These are phyloP conservation scores for Parazoanthus swiftii DNA, from an alignment of 92 coral and sea anemone species.

Conservation along the genomic window DNA sequence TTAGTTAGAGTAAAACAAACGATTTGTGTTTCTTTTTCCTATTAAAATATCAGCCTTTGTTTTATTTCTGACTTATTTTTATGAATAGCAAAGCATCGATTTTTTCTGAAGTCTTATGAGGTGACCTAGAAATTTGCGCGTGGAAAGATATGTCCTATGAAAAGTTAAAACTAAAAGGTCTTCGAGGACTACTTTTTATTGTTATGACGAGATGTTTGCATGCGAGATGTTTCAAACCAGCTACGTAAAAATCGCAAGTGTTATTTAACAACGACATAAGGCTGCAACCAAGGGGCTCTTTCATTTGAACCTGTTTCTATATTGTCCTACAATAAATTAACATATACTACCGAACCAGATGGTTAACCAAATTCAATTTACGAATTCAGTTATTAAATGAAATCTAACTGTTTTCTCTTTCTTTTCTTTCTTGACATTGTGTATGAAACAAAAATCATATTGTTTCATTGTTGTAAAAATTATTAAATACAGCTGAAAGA, in stretches of 20 bases:
- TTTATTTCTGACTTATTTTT: neutral
- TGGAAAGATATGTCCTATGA: neutral
- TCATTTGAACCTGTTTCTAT: neutral
- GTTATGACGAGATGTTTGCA: too few relatives aligned
- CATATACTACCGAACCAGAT: neutral
- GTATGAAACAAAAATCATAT: neutral
- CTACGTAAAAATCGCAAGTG: too few relatives aligned
- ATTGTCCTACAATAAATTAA: too few relatives aligned
- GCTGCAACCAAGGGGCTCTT: neutral
- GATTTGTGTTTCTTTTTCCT: neutral
- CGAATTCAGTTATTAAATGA: neutral
- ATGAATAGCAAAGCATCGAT: neutral
- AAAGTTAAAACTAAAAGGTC: neutral
- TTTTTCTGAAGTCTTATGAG: too few relatives aligned
- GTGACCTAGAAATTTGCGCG: neutral
- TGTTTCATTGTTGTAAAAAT: neutral
- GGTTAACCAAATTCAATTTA: neutral
- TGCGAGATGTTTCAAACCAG: neutral
- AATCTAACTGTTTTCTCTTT: neutral
- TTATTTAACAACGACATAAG: neutral
- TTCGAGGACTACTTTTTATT: neutral
- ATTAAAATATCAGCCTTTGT: neutral
- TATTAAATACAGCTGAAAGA: too few relatives aligned
- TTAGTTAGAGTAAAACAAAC: neutral
- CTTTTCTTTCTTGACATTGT: too few relatives aligned